Conservation (phyloP, 2,113 vertebrate genomes). For the Vulpes ferrilata region DNA sequence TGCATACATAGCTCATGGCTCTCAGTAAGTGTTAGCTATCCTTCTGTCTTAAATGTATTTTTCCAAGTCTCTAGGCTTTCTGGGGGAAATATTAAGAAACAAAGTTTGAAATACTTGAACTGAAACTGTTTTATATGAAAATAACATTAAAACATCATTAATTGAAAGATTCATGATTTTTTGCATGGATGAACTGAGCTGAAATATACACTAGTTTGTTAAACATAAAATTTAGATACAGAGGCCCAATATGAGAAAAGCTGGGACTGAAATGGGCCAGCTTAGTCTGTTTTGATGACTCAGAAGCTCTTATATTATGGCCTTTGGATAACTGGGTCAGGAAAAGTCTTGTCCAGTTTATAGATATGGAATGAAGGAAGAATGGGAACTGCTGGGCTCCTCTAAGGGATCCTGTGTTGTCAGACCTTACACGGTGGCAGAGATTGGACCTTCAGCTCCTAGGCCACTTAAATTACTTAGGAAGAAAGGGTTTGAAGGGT, state of each 20-base stretch:
- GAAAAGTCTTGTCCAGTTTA: background rate
- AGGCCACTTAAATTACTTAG: background rate
- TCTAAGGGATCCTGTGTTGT: background rate
- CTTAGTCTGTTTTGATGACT: background rate
- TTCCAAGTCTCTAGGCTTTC: background rate
- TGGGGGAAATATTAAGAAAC: background rate
- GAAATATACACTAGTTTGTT: background rate
- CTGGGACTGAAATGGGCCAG: background rate
- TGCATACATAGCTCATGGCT: background rate
- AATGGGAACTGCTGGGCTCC: background rate
- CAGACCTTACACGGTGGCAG: background rate
- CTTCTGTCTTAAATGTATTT: background rate
- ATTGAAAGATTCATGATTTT: conserved; percentile 27
- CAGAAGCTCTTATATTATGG: background rate
- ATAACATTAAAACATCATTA: background rate
- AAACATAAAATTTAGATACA: conserved; percentile 23
- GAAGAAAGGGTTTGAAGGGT: background rate
- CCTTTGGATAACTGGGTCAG: background rate
- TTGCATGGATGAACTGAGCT: background rate
- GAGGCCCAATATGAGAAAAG: background rate
- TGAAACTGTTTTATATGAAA: conserved; percentile 21
- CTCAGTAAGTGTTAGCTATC: background rate
- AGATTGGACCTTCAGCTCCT: background rate
- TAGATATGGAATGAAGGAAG: background rate
- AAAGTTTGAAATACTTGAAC: conserved; percentile 45